A percentile compares a stretch with the other conserved stretches of the same genome.
phyloP scores from a whole-genome alignment of 2,888 invertebrate genomes.

The Macaria liturata region DNA sequence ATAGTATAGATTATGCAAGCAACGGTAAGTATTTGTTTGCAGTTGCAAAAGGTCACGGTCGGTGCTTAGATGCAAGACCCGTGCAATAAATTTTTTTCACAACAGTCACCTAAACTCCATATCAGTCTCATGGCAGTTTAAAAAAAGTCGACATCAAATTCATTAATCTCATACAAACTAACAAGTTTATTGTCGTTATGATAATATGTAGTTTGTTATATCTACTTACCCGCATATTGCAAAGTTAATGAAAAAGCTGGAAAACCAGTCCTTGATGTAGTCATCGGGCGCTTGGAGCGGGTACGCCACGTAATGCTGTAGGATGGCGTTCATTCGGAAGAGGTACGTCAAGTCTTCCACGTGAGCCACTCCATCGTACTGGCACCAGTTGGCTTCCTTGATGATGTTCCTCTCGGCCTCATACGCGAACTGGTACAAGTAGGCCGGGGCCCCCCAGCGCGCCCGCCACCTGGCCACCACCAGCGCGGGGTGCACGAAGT shows the following conservation, averaged over 20 bases:
- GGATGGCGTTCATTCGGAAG: constrained; percentile 41
- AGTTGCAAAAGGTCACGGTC: too few species aligned
- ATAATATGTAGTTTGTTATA: too few species aligned
- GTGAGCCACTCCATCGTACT: constrained; percentile 58
- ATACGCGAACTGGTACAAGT: constrained; percentile 69
- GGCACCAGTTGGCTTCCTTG: constrained; percentile 41
- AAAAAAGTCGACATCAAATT: too few species aligned
- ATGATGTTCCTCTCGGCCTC: constrained; percentile 63
- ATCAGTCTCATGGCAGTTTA: too few species aligned
- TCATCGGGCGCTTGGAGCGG: constrained; percentile 31
- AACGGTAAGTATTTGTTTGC: too few species aligned
- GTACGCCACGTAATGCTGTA: constrained; percentile 21
- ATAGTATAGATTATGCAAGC: too few species aligned
- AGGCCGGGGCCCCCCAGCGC: constrained; percentile 53
- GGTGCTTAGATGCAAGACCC: too few species aligned
- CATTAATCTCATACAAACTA: too few species aligned
- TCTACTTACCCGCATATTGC: constrained; percentile 32
- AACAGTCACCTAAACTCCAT: too few species aligned
- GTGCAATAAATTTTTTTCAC: too few species aligned
- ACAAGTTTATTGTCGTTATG: too few species aligned
- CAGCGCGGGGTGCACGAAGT: constrained; percentile 36
- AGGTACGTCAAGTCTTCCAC: constrained; percentile 72
- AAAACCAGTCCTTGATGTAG: constrained; percentile 36
- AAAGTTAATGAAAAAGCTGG: constrained; percentile 35
- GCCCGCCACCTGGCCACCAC: constrained; percentile 30